Conservation (phyloP, 2,113 vertebrate genomes). For the Balaenoptera acutorostrata region DNA sequence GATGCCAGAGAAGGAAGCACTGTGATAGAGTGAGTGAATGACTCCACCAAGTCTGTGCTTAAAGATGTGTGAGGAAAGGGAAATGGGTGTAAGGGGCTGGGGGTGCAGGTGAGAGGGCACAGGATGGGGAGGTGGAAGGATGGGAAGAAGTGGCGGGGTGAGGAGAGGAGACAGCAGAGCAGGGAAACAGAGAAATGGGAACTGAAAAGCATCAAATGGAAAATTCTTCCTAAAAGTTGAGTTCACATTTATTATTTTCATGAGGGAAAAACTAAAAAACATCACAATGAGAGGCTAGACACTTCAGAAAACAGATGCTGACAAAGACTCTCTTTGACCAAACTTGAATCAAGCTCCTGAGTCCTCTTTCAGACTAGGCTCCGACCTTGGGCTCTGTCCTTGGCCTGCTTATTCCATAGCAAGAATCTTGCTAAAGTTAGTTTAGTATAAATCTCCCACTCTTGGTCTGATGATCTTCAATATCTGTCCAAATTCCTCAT, state of each 20-base stretch:
- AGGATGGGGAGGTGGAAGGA: neutral
- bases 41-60: neutral
- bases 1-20: neutral
- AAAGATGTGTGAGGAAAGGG: neutral
- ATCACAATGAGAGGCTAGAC: neutral
- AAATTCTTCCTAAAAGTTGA: neutral
- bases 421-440: neutral
- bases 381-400: neutral
- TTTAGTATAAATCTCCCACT: neutral
- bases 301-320: neutral
- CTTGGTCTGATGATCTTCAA: neutral
- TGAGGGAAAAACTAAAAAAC: neutral
- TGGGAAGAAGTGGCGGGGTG: neutral
- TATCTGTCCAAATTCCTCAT: neutral
- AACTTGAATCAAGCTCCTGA: neutral
- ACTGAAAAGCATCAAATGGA: neutral
- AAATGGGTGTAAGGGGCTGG: neutral
- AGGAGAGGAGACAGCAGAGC: neutral
- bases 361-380: neutral
- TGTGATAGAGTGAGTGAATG: neutral
- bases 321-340: neutral
- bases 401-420: neutral
- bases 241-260: neutral
- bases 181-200: neutral
- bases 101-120: neutral